Conservation (phyloP, 1,140 invertebrate genomes). For the Nebria ingens region DNA sequence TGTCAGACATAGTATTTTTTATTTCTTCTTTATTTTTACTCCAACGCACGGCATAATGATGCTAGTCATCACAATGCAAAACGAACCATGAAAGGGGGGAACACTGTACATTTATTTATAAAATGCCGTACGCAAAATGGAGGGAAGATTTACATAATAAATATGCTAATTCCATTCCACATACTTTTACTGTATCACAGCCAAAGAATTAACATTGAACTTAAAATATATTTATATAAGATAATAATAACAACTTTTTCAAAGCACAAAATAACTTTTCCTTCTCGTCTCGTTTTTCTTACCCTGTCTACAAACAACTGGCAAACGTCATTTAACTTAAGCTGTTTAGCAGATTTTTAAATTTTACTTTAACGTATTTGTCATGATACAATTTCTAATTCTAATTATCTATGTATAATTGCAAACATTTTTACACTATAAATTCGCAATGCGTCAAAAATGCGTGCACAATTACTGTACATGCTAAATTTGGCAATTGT, state of each 20-base stretch:
- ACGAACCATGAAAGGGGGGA: not conserved
- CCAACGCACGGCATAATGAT: slow-evolving; percentile 2
- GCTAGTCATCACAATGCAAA: slow-evolving; percentile 5
- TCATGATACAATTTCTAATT: no score
- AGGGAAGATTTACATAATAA: slow-evolving; percentile 26
- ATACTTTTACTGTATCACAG: slow-evolving; percentile 37
- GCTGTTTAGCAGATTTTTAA: no score
- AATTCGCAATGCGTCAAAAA: no score
- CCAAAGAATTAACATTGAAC: slow-evolving; percentile 36
- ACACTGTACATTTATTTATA: slow-evolving; percentile 2
- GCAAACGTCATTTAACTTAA: no score
- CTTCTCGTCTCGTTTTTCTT: no score
- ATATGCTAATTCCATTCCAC: slow-evolving; percentile 23
- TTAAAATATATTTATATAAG: slow-evolving; percentile 15
- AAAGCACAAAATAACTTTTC: slow-evolving; percentile 25
- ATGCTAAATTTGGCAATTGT: no score
- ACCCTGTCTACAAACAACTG: no score
- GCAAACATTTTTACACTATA: no score
- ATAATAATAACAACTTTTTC: slow-evolving; percentile 27
- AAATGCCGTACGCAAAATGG: slow-evolving; percentile 20
- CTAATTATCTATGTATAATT: no score
- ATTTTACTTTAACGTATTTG: no score
- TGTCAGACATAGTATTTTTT: no score
- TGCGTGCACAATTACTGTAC: no score
- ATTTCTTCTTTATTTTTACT: slow-evolving; percentile 7